These are phyloP conservation scores for Malacosoma neustria DNA, from an alignment of 2,888 invertebrate species.

Conservation along the genomic window DNA sequence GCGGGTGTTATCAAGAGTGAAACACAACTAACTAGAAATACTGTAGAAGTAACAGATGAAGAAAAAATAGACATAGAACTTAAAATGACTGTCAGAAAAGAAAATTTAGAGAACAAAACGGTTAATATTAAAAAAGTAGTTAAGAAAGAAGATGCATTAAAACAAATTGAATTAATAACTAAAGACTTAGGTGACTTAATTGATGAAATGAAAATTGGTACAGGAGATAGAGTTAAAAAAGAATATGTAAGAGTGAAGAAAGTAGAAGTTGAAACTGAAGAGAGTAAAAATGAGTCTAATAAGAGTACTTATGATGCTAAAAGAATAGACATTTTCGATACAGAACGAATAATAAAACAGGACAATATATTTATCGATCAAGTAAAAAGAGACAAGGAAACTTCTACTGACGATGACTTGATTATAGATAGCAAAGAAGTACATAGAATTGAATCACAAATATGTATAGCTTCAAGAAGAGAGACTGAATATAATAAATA, in stretches of 20 bases:
- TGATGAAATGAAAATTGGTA: conserved; percentile 49
- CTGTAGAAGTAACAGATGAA: conserved; percentile 27
- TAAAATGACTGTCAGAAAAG: conserved; percentile 33
- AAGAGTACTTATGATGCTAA: no score
- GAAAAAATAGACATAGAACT: conserved; percentile 33
- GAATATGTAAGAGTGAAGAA: conserved; percentile 15
- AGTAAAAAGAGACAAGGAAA: no score
- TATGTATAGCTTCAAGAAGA: no score
- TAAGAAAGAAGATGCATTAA: conserved; percentile 34
- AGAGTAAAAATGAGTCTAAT: no score
- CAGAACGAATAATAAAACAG: no score
- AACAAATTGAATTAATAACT: conserved; percentile 50
- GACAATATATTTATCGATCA: no score
- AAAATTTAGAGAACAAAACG: conserved; percentile 14
- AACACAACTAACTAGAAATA: conserved; percentile 37
- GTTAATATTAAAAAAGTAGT: conserved; percentile 21
- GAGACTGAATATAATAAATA: conserved; percentile 20
- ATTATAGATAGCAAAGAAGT: no score
- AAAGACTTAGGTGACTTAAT: conserved; percentile 58
- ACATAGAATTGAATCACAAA: no score
- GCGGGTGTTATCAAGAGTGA: conserved; percentile 32
- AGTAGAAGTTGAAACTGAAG: conserved; percentile 8
- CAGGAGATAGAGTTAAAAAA: conserved; percentile 19
- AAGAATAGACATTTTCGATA: no score
- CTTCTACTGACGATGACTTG: no score